Percentiles rank a stretch among this genome's conserved stretches.
Conservation (phyloP, 1,140 invertebrate species). For the Nixonia krombeini region DNA sequence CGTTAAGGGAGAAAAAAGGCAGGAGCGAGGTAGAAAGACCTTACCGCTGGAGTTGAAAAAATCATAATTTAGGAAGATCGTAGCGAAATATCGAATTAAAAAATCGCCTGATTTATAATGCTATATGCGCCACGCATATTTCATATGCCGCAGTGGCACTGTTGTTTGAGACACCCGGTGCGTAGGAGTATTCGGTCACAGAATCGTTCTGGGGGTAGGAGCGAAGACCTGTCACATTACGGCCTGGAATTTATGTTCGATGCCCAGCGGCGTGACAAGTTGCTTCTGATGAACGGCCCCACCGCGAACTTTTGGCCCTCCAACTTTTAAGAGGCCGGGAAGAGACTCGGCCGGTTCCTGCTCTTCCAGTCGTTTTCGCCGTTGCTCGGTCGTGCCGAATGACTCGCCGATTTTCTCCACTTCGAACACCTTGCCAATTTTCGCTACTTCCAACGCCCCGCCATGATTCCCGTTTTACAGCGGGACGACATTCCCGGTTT, state of each 20-base stretch:
- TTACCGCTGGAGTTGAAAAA: neutral
- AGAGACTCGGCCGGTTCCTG: slow-evolving; percentile 16
- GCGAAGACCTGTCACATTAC: slow-evolving; percentile 71
- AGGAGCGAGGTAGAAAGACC: no score
- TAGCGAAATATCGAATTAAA: slow-evolving; percentile 29
- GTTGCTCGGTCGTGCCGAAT: no score
- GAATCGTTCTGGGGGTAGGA: slow-evolving; percentile 57
- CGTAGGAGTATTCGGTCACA: slow-evolving; percentile 49
- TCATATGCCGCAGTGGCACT: slow-evolving; percentile 18
- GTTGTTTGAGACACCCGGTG: slow-evolving; percentile 60
- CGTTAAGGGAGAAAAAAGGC: no score
- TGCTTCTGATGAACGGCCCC: slow-evolving; percentile 71
- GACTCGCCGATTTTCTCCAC: slow-evolving; percentile 26
- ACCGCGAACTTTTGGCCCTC: slow-evolving; percentile 69
- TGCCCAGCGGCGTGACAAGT: slow-evolving; percentile 72
- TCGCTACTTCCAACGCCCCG: no score
- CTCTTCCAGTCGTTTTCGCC: slow-evolving; percentile 34
- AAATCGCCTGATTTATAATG: slow-evolving; percentile 31
- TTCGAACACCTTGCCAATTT: neutral
- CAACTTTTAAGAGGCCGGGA: slow-evolving; percentile 26
- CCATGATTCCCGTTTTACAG: no score
- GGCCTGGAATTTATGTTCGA: slow-evolving; percentile 69
- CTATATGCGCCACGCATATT: slow-evolving; percentile 28
- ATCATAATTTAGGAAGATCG: neutral
- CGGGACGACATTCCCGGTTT: no score